Conservation (phyloP, 2,888 invertebrate species). For the Tromatobia lineatoria region DNA sequence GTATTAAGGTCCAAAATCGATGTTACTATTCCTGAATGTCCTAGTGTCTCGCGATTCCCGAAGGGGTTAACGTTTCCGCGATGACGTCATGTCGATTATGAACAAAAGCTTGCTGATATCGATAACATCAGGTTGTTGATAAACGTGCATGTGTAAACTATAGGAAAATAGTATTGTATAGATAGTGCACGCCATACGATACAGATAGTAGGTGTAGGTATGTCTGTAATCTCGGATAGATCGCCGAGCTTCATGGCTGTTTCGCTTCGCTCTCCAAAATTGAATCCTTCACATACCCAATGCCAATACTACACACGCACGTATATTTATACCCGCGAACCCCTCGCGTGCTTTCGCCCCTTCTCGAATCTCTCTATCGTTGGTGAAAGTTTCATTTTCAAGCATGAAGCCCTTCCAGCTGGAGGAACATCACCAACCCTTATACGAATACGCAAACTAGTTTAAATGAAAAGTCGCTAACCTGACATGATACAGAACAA, state of each 20-base stretch:
- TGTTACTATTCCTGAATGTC: neutral
- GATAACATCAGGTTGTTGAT: slow-evolving; percentile 13
- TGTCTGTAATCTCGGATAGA: slow-evolving; percentile 48
- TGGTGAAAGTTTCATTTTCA: slow-evolving; percentile 28
- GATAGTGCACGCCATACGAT: neutral
- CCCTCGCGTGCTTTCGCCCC: slow-evolving; percentile 36
- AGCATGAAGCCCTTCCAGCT: slow-evolving; percentile 32
- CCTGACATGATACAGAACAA: neutral
- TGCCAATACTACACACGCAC: slow-evolving; percentile 30
- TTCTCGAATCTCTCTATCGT: neutral
- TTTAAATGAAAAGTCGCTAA: slow-evolving; percentile 10
- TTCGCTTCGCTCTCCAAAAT: slow-evolving; percentile 42
- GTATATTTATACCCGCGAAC: slow-evolving; percentile 9
- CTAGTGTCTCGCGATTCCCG: neutral
- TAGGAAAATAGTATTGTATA: slow-evolving; percentile 8
- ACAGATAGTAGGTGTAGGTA: slow-evolving; percentile 15
- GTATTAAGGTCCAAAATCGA: neutral
- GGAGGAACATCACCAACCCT: neutral
- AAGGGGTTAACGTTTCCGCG: neutral
- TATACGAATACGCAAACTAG: neutral
- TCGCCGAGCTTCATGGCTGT: slow-evolving; percentile 38
- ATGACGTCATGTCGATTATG: neutral
- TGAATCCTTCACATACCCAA: slow-evolving; percentile 49
- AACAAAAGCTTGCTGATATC: slow-evolving; percentile 30
- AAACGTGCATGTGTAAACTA: neutral